phyloP scores from a whole-genome alignment of 2,888 invertebrate species.

The Euspilapteryx auroguttella region DNA sequence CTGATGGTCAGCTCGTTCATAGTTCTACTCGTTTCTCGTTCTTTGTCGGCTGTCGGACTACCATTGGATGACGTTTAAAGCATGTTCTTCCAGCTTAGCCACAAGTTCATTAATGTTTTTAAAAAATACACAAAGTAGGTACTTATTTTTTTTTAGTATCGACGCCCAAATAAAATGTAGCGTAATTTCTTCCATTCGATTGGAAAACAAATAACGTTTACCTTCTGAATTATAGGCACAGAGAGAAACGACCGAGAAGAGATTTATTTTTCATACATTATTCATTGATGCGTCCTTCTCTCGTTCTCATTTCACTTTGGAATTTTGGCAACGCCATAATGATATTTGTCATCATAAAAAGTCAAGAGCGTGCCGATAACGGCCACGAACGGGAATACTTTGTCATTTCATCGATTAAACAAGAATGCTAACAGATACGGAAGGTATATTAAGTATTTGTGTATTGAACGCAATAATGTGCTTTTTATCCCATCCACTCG shows the following conservation, averaged over 20 bases:
- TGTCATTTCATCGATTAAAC: background rate
- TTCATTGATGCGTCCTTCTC: slow-evolving; percentile 48
- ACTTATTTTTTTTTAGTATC: no score
- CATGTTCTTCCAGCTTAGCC: no score
- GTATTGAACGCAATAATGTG: no score
- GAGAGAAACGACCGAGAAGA: slow-evolving; percentile 30
- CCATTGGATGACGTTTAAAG: no score
- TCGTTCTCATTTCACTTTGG: slow-evolving; percentile 44
- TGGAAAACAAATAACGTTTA: slow-evolving; percentile 23
- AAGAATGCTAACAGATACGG: no score
- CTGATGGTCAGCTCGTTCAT: background rate
- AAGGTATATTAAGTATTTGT: background rate
- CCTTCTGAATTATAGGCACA: slow-evolving; percentile 31
- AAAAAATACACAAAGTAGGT: no score
- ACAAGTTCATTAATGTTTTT: no score
- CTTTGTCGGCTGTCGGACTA: background rate
- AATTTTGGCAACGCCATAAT: slow-evolving; percentile 43
- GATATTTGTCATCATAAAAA: slow-evolving; percentile 30
- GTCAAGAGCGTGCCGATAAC: slow-evolving; percentile 2
- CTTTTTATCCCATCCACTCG: no score
- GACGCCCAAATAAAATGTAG: no score
- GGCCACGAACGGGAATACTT: background rate
- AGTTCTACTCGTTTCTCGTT: background rate
- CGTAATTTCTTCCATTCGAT: background rate
- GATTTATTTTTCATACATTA: slow-evolving; percentile 56